Conservation (phyloP, 1,140 invertebrate genomes). For the Bombus pyrosoma region DNA sequence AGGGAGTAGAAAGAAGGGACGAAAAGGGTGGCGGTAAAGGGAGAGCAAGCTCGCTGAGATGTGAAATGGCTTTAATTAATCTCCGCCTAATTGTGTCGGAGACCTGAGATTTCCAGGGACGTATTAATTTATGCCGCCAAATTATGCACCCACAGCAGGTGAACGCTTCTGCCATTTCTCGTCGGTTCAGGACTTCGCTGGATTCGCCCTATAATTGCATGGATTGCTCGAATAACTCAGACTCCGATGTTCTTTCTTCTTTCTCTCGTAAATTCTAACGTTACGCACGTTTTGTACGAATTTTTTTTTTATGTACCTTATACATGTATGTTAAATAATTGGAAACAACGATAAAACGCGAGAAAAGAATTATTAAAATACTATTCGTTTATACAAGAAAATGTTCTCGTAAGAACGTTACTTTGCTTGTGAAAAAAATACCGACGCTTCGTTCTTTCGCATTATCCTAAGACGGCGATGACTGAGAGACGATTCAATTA, state of each 20-base stretch:
- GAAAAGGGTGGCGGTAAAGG: constrained; percentile 39
- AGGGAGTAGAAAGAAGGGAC: not conserved
- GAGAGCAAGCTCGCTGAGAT: constrained; percentile 71
- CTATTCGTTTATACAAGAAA: too few species aligned
- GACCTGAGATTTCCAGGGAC: constrained; percentile 76
- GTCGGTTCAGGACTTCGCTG: constrained; percentile 47
- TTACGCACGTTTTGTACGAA: too few species aligned
- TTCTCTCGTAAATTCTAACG: not conserved
- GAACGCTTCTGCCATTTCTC: constrained; percentile 69
- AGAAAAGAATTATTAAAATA: not conserved
- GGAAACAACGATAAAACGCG: not conserved
- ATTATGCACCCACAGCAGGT: constrained; percentile 77
- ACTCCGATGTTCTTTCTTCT: not conserved
- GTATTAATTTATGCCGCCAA: constrained; percentile 81
- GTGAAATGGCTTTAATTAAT: constrained; percentile 82
- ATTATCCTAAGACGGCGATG: too few species aligned
- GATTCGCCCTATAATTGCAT: constrained; percentile 67
- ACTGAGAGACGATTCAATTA: too few species aligned
- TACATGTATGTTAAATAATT: not conserved
- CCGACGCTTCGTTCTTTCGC: too few species aligned
- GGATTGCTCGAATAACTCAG: constrained; percentile 2
- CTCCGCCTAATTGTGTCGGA: constrained; percentile 80
- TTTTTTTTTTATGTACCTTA: too few species aligned
- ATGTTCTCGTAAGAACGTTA: not conserved
- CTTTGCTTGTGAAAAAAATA: not conserved